Evolutionary conservation across 2,888 invertebrate genomes (phyloP).

Genomic region (Leptodirus hochenwartii): DNA sequence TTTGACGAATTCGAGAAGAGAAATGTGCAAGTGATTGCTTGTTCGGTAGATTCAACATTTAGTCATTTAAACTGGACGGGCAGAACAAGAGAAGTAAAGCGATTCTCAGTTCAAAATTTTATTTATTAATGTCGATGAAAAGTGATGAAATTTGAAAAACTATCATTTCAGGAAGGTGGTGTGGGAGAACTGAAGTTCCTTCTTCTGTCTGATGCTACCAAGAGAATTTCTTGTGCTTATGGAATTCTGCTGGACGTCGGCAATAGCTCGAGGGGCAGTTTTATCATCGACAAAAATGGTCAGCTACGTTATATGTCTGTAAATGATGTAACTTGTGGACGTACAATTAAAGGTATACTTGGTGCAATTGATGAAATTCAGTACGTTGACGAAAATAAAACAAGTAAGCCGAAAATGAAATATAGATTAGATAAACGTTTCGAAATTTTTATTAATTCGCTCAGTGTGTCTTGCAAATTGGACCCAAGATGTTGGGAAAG

Average conservation of each 20-base stretch:
- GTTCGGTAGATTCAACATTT: slow-evolving; percentile 92
- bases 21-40: slow-evolving; percentile 75
- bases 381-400: slow-evolving; percentile 81
- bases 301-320: slow-evolving; percentile 67
- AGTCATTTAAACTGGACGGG: slow-evolving; percentile 94
- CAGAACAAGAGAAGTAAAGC: slow-evolving; percentile 56
- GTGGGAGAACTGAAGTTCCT: slow-evolving; percentile 78
- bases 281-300: slow-evolving; percentile 68
- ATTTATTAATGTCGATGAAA: too few relatives aligned
- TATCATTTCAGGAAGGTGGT: slow-evolving; percentile 70
- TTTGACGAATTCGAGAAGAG: slow-evolving; percentile 61
- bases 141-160: too few relatives aligned
- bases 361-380: slow-evolving; percentile 77
- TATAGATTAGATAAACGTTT: too few relatives aligned
- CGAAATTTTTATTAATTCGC: too few relatives aligned
- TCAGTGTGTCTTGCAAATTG: too few relatives aligned
- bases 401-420: slow-evolving; percentile 53
- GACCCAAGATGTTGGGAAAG: too few relatives aligned
- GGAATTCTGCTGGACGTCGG: slow-evolving; percentile 76
- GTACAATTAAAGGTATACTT: slow-evolving; percentile 76
- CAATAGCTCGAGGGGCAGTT: slow-evolving; percentile 72
- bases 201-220: slow-evolving; percentile 76
- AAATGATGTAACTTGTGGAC: slow-evolving; percentile 81
- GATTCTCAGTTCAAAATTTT: too few relatives aligned
- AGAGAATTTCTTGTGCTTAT: slow-evolving; percentile 67